Percentiles rank a stretch among this genome's conserved stretches.
These are phyloP conservation scores for Luffia ferchaultella DNA, from an alignment of 2,888 invertebrate species.

Conservation along the genomic window DNA sequence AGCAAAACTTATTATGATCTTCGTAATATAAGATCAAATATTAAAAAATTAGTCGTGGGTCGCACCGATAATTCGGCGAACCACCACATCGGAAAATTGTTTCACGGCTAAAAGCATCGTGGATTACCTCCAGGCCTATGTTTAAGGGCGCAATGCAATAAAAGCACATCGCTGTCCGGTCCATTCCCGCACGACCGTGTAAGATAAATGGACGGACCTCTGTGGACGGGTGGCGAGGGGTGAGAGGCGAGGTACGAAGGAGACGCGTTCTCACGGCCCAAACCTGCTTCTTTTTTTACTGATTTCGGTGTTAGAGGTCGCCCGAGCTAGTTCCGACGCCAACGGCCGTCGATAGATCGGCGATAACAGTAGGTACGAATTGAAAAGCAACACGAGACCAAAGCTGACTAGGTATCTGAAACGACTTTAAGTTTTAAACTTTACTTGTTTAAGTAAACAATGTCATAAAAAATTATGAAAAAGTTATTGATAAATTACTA, in stretches of 20 bases:
- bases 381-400: no score
- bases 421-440: no score
- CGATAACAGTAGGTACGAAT: neutral
- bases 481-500: no score
- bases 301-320: slow-evolving; percentile 61
- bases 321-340: slow-evolving; percentile 34
- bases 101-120: slow-evolving; percentile 45
- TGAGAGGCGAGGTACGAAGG: slow-evolving; percentile 32
- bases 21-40: no score
- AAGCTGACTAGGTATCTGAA: no score
- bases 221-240: slow-evolving; percentile 24
- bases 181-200: slow-evolving; percentile 62
- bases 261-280: slow-evolving; percentile 64
- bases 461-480: no score
- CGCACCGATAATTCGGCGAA: slow-evolving; percentile 13
- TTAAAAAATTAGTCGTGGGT: no score
- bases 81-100: slow-evolving; percentile 36
- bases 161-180: slow-evolving; percentile 55
- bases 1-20: no score
- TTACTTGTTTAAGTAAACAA: no score
- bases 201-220: slow-evolving; percentile 56
- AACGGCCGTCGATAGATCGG: slow-evolving; percentile 42
- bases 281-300: slow-evolving; percentile 43
- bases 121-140: slow-evolving; percentile 51
- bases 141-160: slow-evolving; percentile 61